A percentile compares a stretch with the other conserved stretches of the same genome.
phyloP scores from a whole-genome alignment of 1,140 invertebrate species.

The Caenorhabditis remanei region DNA sequence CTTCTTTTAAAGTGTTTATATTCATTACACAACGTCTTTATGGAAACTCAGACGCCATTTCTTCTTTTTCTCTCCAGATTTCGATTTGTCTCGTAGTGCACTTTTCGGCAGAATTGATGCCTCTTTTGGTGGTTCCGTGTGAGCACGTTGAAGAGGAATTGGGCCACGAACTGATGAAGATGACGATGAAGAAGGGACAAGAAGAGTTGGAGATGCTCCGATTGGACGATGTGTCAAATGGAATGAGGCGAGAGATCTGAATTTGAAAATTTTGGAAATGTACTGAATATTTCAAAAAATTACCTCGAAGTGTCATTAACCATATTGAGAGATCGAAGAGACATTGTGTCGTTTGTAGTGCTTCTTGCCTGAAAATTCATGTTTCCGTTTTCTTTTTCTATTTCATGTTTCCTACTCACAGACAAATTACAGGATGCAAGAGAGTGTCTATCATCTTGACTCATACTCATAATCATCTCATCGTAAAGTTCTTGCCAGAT shows the following conservation, averaged over 20 bases:
- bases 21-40: conserved; percentile 55
- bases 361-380: conserved; percentile 1
- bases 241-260: conserved; percentile 58
- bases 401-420: neutral
- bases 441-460: conserved; percentile 59
- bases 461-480: conserved; percentile 67
- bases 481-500: conserved; percentile 70
- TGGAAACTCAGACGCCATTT: conserved; percentile 59
- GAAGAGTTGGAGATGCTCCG: conserved; percentile 44
- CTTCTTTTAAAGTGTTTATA: too few relatives aligned
- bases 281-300: neutral
- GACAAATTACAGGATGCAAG: conserved; percentile 36
- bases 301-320: conserved; percentile 59
- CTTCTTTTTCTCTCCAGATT: conserved; percentile 60
- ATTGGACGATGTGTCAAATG: conserved; percentile 57
- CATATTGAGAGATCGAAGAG: conserved; percentile 59
- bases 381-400: neutral
- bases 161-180: conserved; percentile 25
- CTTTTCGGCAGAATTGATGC: conserved; percentile 55
- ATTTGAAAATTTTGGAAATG: neutral
- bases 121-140: conserved; percentile 53
- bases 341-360: conserved; percentile 41
- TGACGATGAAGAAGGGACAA: conserved; percentile 7
- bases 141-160: conserved; percentile 34
- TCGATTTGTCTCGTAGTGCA: conserved; percentile 55